Conservation (phyloP, 2,888 invertebrate genomes). For the Lasius platythorax region DNA sequence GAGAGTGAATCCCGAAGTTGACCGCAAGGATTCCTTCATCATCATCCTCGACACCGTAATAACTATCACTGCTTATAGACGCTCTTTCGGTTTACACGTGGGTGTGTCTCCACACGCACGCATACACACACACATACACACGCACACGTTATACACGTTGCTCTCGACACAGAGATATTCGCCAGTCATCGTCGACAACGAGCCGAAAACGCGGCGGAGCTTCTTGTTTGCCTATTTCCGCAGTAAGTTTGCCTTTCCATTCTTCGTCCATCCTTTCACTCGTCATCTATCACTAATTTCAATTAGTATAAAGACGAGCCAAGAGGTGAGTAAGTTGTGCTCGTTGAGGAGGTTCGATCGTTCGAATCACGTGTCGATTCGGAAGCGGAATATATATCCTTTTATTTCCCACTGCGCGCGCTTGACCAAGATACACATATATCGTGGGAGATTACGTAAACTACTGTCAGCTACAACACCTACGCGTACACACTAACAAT, state of each 20-base stretch:
- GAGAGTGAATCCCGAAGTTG: conserved; percentile 56
- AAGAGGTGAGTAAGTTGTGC: conserved; percentile 35
- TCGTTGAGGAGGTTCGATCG: not conserved
- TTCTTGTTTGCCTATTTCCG: conserved; percentile 77
- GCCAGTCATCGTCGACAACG: conserved; percentile 79
- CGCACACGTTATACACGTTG: not conserved
- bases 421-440: conserved; percentile 3
- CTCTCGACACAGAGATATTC: conserved; percentile 64
- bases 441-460: conserved; percentile 53
- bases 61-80: conserved; percentile 70
- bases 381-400: not conserved
- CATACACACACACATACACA: not conserved
- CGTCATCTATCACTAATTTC: conserved; percentile 71
- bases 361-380: not conserved
- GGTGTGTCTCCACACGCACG: conserved; percentile 35
- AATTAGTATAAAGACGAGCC: conserved; percentile 63
- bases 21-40: conserved; percentile 58
- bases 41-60: conserved; percentile 69
- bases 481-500: conserved; percentile 65
- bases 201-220: conserved; percentile 74
- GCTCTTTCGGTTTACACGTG: conserved; percentile 58
- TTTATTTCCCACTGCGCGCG: not conserved
- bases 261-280: conserved; percentile 51
- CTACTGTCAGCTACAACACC: conserved; percentile 67
- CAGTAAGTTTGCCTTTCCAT: conserved; percentile 70